Evolutionary conservation across 2,888 invertebrate genomes (phyloP).

Genomic region (Ischnus inquisitorius): DNA sequence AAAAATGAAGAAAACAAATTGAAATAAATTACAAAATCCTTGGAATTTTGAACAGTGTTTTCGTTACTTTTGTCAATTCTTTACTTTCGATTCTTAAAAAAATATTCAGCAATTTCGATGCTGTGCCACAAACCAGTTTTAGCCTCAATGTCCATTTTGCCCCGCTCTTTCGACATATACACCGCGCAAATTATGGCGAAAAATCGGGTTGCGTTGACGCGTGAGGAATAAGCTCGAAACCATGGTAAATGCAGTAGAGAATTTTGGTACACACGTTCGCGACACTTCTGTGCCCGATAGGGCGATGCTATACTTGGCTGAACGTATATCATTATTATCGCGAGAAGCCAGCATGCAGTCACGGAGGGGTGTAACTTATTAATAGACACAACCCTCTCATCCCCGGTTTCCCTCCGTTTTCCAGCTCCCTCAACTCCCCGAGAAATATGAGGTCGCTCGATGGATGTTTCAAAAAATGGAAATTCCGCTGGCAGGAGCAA

Average conservation of each 20-base stretch:
- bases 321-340: conserved; percentile 78
- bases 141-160: not conserved
- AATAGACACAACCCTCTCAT: conserved; percentile 69
- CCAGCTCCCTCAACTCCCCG: conserved; percentile 33
- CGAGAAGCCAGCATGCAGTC: conserved; percentile 70
- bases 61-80: no score
- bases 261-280: conserved; percentile 31
- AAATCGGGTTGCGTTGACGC: not conserved
- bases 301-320: not conserved
- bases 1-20: not conserved
- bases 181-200: not conserved
- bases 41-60: not conserved
- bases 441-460: conserved; percentile 48
- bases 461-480: conserved; percentile 30
- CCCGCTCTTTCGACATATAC: not conserved
- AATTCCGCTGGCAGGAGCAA: not conserved
- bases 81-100: no score
- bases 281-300: conserved; percentile 19
- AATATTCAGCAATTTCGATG: no score
- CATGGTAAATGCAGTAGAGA: not conserved
- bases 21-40: not conserved
- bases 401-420: not conserved
- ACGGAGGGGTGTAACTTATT: conserved; percentile 71
- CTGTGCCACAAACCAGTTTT: no score
- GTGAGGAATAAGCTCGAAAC: not conserved